These are phyloP conservation scores for Spodoptera litura DNA, from an alignment of 1,140 invertebrate species.

Conservation along the genomic window DNA sequence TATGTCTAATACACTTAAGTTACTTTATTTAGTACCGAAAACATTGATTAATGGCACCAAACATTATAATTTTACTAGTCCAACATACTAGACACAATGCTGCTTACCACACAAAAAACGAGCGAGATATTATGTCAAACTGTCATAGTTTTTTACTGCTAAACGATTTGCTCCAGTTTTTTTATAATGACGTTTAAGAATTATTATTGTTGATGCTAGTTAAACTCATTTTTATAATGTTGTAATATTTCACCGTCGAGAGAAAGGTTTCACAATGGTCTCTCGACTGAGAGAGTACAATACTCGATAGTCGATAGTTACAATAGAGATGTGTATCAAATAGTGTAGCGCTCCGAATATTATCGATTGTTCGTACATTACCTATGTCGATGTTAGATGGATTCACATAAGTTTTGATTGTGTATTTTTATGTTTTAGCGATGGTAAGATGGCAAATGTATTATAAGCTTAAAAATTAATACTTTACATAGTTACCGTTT, in stretches of 20 bases:
- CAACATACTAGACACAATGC: too few species aligned
- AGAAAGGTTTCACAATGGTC: conserved; percentile 47
- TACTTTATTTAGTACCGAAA: too few species aligned
- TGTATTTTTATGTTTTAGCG: too few species aligned
- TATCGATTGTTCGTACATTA: conserved; percentile 68
- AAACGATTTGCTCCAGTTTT: conserved; percentile 19
- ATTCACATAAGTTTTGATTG: background rate
- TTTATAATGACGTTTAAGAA: background rate
- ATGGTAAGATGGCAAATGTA: too few species aligned
- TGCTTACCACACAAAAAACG: too few species aligned
- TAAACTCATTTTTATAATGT: conserved; percentile 21
- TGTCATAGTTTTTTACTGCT: background rate
- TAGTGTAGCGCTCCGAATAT: conserved; percentile 63
- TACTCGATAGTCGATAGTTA: conserved; percentile 49
- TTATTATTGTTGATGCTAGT: background rate
- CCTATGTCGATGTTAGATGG: background rate
- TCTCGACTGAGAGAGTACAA: conserved; percentile 42
- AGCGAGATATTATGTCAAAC: too few species aligned
- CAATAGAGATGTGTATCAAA: conserved; percentile 65
- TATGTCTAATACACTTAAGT: too few species aligned
- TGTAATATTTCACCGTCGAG: conserved; percentile 12
- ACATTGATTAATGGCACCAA: too few species aligned
- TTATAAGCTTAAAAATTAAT: too few species aligned
- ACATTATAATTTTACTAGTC: too few species aligned
- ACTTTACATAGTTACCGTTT: too few species aligned